Evolutionary conservation across 2,113 vertebrate species (phyloP).

Genomic region (Opisthocomus hoazin): DNA sequence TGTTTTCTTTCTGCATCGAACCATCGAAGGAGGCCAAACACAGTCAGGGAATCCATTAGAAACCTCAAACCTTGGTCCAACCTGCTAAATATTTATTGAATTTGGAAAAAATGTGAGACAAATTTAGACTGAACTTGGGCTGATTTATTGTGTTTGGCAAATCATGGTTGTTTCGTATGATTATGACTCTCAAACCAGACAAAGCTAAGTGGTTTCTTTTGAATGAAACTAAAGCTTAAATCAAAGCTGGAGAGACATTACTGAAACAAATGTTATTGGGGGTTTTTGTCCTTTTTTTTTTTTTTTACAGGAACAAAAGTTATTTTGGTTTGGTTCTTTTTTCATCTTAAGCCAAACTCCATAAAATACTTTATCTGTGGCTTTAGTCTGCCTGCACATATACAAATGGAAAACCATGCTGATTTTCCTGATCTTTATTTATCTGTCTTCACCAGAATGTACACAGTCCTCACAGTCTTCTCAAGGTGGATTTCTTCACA

Average conservation of each 20-base stretch:
- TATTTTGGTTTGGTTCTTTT: slow-evolving; percentile 24
- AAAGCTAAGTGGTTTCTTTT: slow-evolving; percentile 25
- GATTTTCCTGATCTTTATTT: neutral
- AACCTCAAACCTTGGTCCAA: slow-evolving; percentile 34
- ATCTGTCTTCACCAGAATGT: neutral
- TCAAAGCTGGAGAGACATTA: slow-evolving; percentile 25
- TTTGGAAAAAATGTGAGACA: slow-evolving; percentile 47
- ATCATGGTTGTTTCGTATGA: neutral
- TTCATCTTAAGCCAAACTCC: slow-evolving; percentile 26
- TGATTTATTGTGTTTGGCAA: slow-evolving; percentile 57
- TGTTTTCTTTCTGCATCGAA: neutral
- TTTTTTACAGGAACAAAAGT: neutral
- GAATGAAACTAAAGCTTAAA: slow-evolving; percentile 47
- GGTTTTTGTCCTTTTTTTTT: neutral
- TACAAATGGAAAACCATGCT: neutral
- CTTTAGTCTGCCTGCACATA: neutral
- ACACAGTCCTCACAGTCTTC: neutral
- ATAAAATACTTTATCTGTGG: slow-evolving; percentile 12
- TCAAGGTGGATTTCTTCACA: neutral
- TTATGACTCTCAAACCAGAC: slow-evolving; percentile 41
- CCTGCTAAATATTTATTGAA: slow-evolving; percentile 53
- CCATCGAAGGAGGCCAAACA: neutral
- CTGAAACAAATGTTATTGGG: neutral
- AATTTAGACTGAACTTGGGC: slow-evolving; percentile 25
- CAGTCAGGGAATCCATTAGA: slow-evolving; percentile 10